A percentile compares a stretch with the other conserved stretches of the same genome.
Conservation (phyloP, 1,140 invertebrate genomes). For the Teleogryllus occipitalis region DNA sequence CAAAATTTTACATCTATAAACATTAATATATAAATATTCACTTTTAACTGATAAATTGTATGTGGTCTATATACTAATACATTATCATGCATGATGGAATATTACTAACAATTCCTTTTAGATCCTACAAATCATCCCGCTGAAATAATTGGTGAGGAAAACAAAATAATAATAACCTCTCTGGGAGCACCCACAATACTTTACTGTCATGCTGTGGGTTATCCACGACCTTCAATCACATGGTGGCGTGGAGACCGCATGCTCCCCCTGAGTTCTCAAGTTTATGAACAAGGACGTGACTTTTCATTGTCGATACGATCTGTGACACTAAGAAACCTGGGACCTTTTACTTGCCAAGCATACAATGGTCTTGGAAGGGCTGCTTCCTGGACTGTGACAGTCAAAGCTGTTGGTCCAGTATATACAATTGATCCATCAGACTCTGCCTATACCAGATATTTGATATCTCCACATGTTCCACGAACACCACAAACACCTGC, state of each 20-base stretch:
- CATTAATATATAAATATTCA: too few relatives aligned
- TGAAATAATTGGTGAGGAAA: slow-evolving; percentile 47
- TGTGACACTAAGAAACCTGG: slow-evolving; percentile 60
- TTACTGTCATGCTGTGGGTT: slow-evolving; percentile 74
- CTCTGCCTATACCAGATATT: slow-evolving; percentile 31
- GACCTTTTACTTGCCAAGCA: slow-evolving; percentile 78
- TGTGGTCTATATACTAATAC: background rate
- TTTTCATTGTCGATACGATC: slow-evolving; percentile 62
- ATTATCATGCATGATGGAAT: slow-evolving; percentile 6
- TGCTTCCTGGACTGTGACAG: slow-evolving; percentile 60
- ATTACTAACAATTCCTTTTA: slow-evolving; percentile 25
- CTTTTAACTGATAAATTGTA: background rate
- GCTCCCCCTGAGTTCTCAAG: slow-evolving; percentile 55
- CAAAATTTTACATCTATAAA: too few relatives aligned
- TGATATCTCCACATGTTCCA: slow-evolving; percentile 32
- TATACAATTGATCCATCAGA: slow-evolving; percentile 34
- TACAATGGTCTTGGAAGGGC: slow-evolving; percentile 73
- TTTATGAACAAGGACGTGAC: slow-evolving; percentile 65
- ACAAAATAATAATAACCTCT: slow-evolving; percentile 53
- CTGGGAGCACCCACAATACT: slow-evolving; percentile 60
- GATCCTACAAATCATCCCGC: slow-evolving; percentile 39
- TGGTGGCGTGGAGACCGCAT: slow-evolving; percentile 80
- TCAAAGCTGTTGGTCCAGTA: slow-evolving; percentile 60
- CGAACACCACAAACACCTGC: slow-evolving; percentile 26
- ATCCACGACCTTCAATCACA: slow-evolving; percentile 67